A percentile compares a stretch with the other conserved stretches of the same genome.
phyloP scores from a whole-genome alignment of 2,113 vertebrate genomes.

The Notechis scutatus region DNA sequence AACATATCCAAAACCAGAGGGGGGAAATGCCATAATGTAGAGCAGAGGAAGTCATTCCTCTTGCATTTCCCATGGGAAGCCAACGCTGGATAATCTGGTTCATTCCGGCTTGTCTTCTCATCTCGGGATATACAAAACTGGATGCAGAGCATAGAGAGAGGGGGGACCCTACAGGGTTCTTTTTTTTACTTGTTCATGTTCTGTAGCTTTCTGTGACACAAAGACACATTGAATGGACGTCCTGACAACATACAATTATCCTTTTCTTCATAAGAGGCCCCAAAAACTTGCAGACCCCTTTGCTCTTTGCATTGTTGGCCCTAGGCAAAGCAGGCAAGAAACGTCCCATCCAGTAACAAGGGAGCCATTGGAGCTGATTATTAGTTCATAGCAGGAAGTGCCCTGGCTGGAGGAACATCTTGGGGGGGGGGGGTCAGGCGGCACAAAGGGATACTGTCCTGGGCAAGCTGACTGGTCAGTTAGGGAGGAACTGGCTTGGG shows the following conservation, averaged over 20 bases:
- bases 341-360: conserved; percentile 9
- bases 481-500: background rate
- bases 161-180: background rate
- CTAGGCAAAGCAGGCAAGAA: conserved; percentile 18
- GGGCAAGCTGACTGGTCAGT: background rate
- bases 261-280: conserved; percentile 44
- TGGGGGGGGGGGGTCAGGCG: background rate
- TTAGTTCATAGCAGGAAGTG: conserved; percentile 14
- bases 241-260: conserved; percentile 41
- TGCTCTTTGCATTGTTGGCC: background rate
- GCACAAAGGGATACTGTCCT: conserved; percentile 22
- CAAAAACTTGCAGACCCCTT: background rate
- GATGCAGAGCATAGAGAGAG: background rate
- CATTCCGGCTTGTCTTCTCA: background rate
- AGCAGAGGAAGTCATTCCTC: background rate
- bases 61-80: background rate
- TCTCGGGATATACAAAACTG: background rate
- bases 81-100: conserved; percentile 3
- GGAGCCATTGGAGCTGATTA: background rate
- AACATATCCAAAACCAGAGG: background rate
- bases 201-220: background rate
- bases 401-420: background rate
- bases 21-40: background rate
- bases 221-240: conserved; percentile 38
- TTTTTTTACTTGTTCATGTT: conserved; percentile 9